phyloP scores from a whole-genome alignment of 1,140 invertebrate species.

The Bombus pascuorum region DNA sequence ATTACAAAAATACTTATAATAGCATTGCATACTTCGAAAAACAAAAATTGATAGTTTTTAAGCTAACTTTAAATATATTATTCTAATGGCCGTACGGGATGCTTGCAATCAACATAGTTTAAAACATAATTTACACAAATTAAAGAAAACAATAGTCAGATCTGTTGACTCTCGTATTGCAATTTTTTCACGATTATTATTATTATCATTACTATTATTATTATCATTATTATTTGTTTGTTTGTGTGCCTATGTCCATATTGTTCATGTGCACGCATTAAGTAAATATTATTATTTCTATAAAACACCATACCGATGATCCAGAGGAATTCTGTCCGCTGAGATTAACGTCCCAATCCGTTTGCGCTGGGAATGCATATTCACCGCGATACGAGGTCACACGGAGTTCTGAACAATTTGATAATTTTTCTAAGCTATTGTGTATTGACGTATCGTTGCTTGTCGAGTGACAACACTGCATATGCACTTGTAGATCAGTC shows the following conservation, averaged over 20 bases:
- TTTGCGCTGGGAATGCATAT: conserved; percentile 75
- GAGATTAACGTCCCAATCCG: conserved; percentile 75
- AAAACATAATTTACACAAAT: background rate
- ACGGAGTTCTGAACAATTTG: conserved; percentile 67
- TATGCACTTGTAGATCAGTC: conserved; percentile 88
- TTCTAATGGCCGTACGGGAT: conserved; percentile 28
- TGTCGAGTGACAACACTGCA: conserved; percentile 86
- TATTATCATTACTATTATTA: background rate
- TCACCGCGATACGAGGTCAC: conserved; percentile 73
- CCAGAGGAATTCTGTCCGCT: conserved; percentile 73
- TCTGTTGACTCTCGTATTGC: conserved; percentile 57
- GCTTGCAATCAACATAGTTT: conserved; percentile 24
- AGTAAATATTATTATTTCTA: conserved; percentile 48
- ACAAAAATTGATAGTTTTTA: conserved; percentile 11
- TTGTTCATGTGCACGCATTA: conserved; percentile 10
- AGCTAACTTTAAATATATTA: conserved; percentile 20
- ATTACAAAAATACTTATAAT: background rate
- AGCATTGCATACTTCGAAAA: conserved; percentile 32
- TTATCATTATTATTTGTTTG: conserved; percentile 1
- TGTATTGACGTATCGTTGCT: conserved; percentile 74
- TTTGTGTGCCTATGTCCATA: conserved; percentile 39
- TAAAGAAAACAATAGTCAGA: conserved; percentile 36
- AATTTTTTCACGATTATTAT: conserved; percentile 25
- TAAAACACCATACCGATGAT: conserved; percentile 73
- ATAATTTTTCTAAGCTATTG: conserved; percentile 76